Evolutionary conservation across 2,113 vertebrate genomes (phyloP), one percentile per base, ranked within the genome.

Genomic region (Callaeas wilsoni): DNA sequence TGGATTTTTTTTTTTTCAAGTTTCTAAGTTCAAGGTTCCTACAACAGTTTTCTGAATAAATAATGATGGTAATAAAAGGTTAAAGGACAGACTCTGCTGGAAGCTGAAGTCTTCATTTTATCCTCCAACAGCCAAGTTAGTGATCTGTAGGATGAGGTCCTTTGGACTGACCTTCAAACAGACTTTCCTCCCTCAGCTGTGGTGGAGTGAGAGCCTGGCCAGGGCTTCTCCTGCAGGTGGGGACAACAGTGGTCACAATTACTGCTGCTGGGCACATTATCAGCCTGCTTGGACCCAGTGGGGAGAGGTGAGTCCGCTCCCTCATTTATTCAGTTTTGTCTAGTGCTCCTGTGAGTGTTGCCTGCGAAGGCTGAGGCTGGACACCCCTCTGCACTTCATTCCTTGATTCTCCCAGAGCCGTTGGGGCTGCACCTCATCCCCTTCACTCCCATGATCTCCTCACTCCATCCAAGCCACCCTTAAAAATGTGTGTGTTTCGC

Each of bases 41-140:
- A 44, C 42, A 60, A 12, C 73, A 49, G 59, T 91, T 88, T 88
- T 41, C 42, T 89, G 49, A 71, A 92, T 87, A 94, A 91, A 94
- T 76, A 32, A 62, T 27, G 52, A 25, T 59, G 63, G 41, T 95
- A 88, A 86, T 86, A 71, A 87, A 90, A 95, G 87, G 93, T 93
- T 94, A 93, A 95, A 94, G 81, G 91, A 89, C 53, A 47, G 85
- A 80, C 50, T 11, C 11, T 52, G 71, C 62, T 73, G 73, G 69
- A 89, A 90, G 33, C 53, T 10, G 23, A 76, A 67, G 44, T 27
- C 49, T 23, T 77, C 29, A 22, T 78, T 57, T 89, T 60, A 35
- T 30, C n/a, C 12, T 8, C 49, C 57, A 94, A 39, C 12, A 65
- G 60, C 16, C 46, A 69, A 35, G 46, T 30, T 13, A 56, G 57